phyloP scores from a whole-genome alignment of 2,888 invertebrate genomes.

The Erebia aethiops region DNA sequence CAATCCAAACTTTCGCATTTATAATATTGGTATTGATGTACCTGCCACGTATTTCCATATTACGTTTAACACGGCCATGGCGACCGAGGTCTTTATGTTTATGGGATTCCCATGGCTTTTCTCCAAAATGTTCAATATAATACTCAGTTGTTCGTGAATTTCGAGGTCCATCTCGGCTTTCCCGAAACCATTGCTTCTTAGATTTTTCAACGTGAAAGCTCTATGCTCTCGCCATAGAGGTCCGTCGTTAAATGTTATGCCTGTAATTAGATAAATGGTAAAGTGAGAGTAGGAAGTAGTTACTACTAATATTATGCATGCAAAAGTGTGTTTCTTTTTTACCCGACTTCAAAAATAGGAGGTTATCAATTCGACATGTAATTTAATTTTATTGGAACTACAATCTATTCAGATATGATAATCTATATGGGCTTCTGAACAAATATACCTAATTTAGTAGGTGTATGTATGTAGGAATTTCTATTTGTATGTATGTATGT shows the following conservation, averaged over 20 bases:
- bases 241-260: slow-evolving; percentile 88
- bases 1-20: too few relatives aligned
- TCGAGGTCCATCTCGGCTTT: slow-evolving; percentile 84
- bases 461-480: too few relatives aligned
- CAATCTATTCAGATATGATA: too few relatives aligned
- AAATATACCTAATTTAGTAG: too few relatives aligned
- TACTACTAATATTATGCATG: too few relatives aligned
- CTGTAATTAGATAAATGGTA: slow-evolving; percentile 54
- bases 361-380: too few relatives aligned
- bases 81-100: slow-evolving; percentile 78
- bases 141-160: slow-evolving; percentile 81
- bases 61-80: slow-evolving; percentile 85
- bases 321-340: too few relatives aligned
- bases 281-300: too few relatives aligned
- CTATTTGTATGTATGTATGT: too few relatives aligned
- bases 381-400: too few relatives aligned
- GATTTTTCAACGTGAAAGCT: slow-evolving; percentile 85
- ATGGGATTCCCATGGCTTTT: slow-evolving; percentile 62
- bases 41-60: slow-evolving; percentile 88
- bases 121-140: slow-evolving; percentile 74
- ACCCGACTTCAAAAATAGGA: too few relatives aligned
- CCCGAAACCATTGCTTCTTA: slow-evolving; percentile 86
- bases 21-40: slow-evolving; percentile 31
- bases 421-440: too few relatives aligned
- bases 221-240: slow-evolving; percentile 85